Evolutionary conservation across 2,888 invertebrate genomes (phyloP), one percentile per base, ranked within the genome.

Genomic region (Lasiommata megera): DNA sequence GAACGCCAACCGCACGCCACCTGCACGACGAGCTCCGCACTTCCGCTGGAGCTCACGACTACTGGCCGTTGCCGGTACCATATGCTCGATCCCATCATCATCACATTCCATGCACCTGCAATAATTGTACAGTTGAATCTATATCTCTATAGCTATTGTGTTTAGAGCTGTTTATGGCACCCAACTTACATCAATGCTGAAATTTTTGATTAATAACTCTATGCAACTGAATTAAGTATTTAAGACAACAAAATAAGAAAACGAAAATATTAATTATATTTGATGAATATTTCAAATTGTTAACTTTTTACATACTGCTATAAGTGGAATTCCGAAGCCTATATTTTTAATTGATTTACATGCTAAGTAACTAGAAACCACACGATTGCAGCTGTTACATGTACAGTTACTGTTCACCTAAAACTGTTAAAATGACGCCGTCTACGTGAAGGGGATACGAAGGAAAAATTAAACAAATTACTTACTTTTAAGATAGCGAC

Each of bases 91-190:
- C 69, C 72, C 74, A 76, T 77, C 65, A 59, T 69, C 65, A 64
- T 80, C 71, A 78, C 84, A 85, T 86, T 80, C 80, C 85, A 82
- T 80, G 68, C 76, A 84, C 80, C 86, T 86, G 79, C 34, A 84
- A 81, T 12, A 44, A 34, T 14, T 58, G 11, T 31, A 9, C 11
- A 11, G 34, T 34, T 34, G n/a, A n/a, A n/a, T n/a, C n/a, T n/a
- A n/a, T n/a, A n/a, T n/a, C n/a, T n/a, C n/a, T n/a, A n/a, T n/a
- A n/a, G n/a, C n/a, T n/a, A n/a, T n/a, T n/a, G n/a, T n/a, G n/a
- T n/a, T n/a, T n/a, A n/a, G n/a, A n/a, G n/a, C n/a, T n/a, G n/a
- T n/a, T n/a, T n/a, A n/a, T n/a, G n/a, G n/a, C n/a, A n/a, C n/a
- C n/a, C n/a, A n/a, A n/a, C n/a, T n/a, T n/a, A n/a, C n/a, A n/a